Percentiles rank a stretch among this genome's conserved stretches.
phyloP scores from a whole-genome alignment of 2,888 invertebrate genomes.

The Aelia acuminata region DNA sequence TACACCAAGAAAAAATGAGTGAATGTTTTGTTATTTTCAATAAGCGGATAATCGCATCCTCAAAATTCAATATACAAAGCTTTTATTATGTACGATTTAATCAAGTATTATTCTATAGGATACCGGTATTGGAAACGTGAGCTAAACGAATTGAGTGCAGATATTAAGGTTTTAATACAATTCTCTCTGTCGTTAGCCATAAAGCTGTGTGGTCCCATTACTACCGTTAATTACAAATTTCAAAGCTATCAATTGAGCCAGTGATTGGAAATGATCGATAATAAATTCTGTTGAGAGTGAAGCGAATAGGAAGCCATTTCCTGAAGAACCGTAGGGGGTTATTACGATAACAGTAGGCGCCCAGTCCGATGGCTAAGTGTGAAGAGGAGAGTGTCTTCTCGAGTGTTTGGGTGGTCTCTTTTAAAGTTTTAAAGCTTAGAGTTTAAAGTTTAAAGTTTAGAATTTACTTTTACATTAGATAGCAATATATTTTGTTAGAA shows the following conservation, averaged over 20 bases:
- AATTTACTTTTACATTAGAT: too few species aligned
- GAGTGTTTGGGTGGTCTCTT: too few species aligned
- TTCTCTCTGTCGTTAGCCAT: not conserved
- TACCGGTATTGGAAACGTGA: not conserved
- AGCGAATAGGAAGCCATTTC: not conserved
- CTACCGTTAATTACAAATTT: not conserved
- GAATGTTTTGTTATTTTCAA: not conserved
- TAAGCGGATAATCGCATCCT: not conserved
- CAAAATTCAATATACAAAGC: not conserved
- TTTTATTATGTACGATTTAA: not conserved
- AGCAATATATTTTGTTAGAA: too few species aligned
- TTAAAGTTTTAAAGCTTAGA: too few species aligned
- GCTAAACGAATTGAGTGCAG: not conserved
- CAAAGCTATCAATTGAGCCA: not conserved
- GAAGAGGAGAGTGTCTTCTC: not conserved
- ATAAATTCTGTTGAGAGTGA: not conserved
- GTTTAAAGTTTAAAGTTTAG: too few species aligned
- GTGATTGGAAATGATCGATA: not conserved
- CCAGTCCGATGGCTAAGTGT: not conserved
- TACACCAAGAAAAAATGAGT: not conserved
- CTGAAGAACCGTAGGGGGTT: constrained; percentile 26
- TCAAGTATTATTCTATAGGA: not conserved
- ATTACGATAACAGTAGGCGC: not conserved
- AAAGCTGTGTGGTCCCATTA: not conserved
- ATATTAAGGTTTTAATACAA: not conserved